Evolutionary conservation across 2,113 vertebrate genomes (phyloP).

Genomic region (Ancistrus triradiatus): DNA sequence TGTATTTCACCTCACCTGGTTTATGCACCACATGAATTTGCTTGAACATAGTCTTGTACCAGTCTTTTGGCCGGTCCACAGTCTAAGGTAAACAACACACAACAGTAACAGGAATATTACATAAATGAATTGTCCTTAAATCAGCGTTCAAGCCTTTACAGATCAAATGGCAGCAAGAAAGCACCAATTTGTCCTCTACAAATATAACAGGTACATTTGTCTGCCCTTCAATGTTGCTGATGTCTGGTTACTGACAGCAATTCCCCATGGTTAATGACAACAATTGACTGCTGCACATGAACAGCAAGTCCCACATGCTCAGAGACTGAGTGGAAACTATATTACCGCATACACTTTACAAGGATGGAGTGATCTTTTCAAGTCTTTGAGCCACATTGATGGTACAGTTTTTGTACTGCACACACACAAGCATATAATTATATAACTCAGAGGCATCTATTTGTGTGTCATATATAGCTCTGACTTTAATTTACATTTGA

Average conservation of each 20-base stretch:
- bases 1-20: conserved; percentile 68
- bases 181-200: too few species aligned
- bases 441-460: too few species aligned
- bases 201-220: conserved; percentile 16
- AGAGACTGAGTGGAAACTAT: conserved; percentile 32
- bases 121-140: too few species aligned
- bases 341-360: conserved; percentile 17
- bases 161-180: too few species aligned
- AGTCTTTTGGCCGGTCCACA: conserved; percentile 83
- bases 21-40: conserved; percentile 86
- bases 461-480: too few species aligned
- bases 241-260: conserved; percentile 38
- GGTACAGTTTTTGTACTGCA: too few species aligned
- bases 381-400: too few species aligned
- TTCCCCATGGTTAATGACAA: conserved; percentile 39
- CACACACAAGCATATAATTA: too few species aligned
- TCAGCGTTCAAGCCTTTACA: neutral
- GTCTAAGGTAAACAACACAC: conserved; percentile 62
- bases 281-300: conserved; percentile 20
- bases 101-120: too few species aligned
- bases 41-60: conserved; percentile 91
- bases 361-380: too few species aligned
- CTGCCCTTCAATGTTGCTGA: too few species aligned
- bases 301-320: conserved; percentile 16
- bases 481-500: too few species aligned